Percentiles rank a stretch among this genome's conserved stretches.
phyloP scores from a whole-genome alignment of 2,888 invertebrate genomes.

The Pristionchus entomophagus region DNA sequence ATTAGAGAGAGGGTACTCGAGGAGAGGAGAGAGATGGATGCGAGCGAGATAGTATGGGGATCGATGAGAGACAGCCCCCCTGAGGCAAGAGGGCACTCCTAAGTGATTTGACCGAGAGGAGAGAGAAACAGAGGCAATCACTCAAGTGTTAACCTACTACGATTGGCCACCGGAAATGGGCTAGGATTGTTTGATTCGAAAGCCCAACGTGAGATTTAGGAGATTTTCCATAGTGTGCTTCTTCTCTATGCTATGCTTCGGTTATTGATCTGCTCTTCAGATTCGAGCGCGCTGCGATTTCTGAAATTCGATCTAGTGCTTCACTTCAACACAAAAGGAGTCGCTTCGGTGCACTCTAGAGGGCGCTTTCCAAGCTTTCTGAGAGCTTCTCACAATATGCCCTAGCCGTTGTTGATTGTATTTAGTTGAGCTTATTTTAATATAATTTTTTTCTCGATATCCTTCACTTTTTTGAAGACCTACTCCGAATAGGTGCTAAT shows the following conservation, averaged over 20 bases:
- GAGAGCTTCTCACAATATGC: background rate
- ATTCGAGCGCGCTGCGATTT: background rate
- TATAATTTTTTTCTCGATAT: too few relatives aligned
- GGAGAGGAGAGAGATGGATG: background rate
- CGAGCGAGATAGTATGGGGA: background rate
- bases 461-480: too few relatives aligned
- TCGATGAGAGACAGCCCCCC: background rate
- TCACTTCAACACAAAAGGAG: background rate
- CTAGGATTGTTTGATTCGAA: background rate
- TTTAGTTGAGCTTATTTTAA: too few relatives aligned
- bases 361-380: background rate
- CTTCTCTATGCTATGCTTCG: too few relatives aligned
- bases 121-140: background rate
- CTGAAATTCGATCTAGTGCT: slow-evolving; percentile 13
- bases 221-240: too few relatives aligned
- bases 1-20: background rate
- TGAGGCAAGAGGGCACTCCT: slow-evolving; percentile 20
- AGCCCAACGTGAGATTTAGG: too few relatives aligned
- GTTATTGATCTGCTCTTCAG: slow-evolving; percentile 8
- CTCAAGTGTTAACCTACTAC: slow-evolving; percentile 37
- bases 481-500: too few relatives aligned
- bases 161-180: background rate
- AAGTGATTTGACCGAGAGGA: background rate
- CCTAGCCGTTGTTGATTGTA: too few relatives aligned
- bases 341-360: background rate